phyloP scores from a whole-genome alignment of 2,797 vertebrate genomes.

The Parauchenoglanis ngamensis region DNA sequence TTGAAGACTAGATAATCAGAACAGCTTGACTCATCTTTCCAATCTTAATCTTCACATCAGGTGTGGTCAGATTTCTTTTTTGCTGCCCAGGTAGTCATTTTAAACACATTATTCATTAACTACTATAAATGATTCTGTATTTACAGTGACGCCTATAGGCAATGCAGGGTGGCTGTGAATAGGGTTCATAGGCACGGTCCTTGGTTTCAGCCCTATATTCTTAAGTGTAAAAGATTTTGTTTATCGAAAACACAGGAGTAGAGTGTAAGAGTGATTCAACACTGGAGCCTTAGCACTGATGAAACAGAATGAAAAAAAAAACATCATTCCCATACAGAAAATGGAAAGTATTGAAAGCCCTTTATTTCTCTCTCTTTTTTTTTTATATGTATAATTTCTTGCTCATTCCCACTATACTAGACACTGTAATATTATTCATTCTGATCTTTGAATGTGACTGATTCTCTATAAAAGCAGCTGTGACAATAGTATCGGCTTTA shows the following conservation, averaged over 20 bases:
- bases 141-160: not conserved
- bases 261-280: not conserved
- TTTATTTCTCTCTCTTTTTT: not conserved
- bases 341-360: not conserved
- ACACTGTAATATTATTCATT: not conserved
- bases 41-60: not conserved
- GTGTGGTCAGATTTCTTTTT: not conserved
- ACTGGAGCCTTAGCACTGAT: not conserved
- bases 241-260: not conserved
- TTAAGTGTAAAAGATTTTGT: not conserved
- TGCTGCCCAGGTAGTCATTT: not conserved
- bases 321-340: not conserved
- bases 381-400: not conserved
- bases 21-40: not conserved
- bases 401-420: not conserved
- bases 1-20: slow-evolving; percentile 4
- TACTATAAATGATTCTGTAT: not conserved
- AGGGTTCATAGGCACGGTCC: not conserved
- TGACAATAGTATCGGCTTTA: not conserved
- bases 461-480: not conserved
- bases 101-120: not conserved
- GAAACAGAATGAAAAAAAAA: not conserved
- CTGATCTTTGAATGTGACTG: not conserved
- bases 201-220: not conserved
- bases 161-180: not conserved